These are phyloP conservation scores for Unio delphinus DNA, from an alignment of 2,888 invertebrate genomes.

Conservation along the genomic window DNA sequence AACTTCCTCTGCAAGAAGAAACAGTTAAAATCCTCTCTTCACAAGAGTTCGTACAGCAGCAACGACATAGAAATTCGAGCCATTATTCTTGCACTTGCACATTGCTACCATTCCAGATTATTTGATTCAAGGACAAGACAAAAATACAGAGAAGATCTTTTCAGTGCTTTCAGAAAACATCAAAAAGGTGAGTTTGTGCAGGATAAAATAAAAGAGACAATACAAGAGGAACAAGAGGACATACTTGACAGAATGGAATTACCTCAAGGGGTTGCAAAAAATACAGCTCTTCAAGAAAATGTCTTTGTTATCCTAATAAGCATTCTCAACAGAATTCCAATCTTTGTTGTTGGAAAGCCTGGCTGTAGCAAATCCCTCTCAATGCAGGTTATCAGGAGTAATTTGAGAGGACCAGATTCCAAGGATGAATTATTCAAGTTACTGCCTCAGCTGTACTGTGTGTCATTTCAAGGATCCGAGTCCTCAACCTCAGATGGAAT, in stretches of 20 bases:
- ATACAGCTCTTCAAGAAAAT: conserved; percentile 50
- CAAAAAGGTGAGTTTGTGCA: no score
- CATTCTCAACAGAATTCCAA: conserved; percentile 47
- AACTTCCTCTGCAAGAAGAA: conserved; percentile 4
- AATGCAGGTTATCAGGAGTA: conserved; percentile 47
- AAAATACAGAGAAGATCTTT: no score
- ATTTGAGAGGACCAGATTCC: conserved; percentile 50
- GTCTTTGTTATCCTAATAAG: conserved; percentile 52
- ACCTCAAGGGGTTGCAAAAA: conserved; percentile 44
- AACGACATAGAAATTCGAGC: not conserved
- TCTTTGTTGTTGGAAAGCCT: conserved; percentile 55
- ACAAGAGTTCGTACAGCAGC: no score
- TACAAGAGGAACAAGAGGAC: conserved; percentile 39
- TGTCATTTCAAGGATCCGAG: conserved; percentile 54
- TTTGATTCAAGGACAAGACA: no score
- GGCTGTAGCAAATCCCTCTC: conserved; percentile 56
- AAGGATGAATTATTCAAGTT: conserved; percentile 38
- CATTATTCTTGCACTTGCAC: conserved; percentile 28
- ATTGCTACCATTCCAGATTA: conserved; percentile 6
- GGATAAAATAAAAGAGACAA: no score
- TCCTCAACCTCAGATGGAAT: conserved; percentile 58
- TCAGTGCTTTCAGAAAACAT: conserved; percentile 2
- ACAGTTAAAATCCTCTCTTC: no score
- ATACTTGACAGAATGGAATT: conserved; percentile 44
- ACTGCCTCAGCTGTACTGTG: conserved; percentile 46